Evolutionary conservation across 1,140 invertebrate genomes (phyloP), one percentile per base, ranked within the genome.

Genomic region (Epicauta chinensis): DNA sequence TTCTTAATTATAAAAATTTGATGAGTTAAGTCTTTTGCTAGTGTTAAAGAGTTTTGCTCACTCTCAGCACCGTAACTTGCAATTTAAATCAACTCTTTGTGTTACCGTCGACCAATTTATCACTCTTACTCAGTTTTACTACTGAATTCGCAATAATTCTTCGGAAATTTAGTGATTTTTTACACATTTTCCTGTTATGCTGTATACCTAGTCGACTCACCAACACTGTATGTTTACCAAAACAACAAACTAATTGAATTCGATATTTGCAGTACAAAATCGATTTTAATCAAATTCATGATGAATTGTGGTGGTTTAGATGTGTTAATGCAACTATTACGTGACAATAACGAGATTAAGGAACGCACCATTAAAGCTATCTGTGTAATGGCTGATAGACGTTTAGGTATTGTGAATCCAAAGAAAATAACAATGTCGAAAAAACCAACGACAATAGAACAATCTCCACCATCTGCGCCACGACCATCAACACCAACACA

Each of bases 341-440:
- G 37, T n/a, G 48, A 60, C 13, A 37, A 61, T 15, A 17, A 49
- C 10, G 44, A 55, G 4, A 29, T 59, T 2, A 53, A 60, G 43
- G 29, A 60, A 9, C 47, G 53, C 15, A 58, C 44, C 31, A 57
- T 69, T 3, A 59, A 56, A 46, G 55, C 46, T 7, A 14, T 70
- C 4, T 74, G 70, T 57, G 67, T 75, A 0, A 66, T 73, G 15
- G 75, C 75, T 16, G 72, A 73, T 6, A 69, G 62, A 11, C 73
- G 70, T 58, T 59, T 79, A 9, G 59, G 71, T 17, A 74, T 77
- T 17, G 73, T 73, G 53, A 71, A 75, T 65, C 76, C 73, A 53
- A 68, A 69, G 16, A 62, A 68, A 48, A 72, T 72, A 52, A 52
- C 17, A 23, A 23, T 23, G 4, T 23, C 4, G 23, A 23, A 23